Percentiles rank a stretch among this genome's conserved stretches.
These are phyloP conservation scores for Cabera pusaria DNA, from an alignment of 2,888 invertebrate species.

Conservation along the genomic window DNA sequence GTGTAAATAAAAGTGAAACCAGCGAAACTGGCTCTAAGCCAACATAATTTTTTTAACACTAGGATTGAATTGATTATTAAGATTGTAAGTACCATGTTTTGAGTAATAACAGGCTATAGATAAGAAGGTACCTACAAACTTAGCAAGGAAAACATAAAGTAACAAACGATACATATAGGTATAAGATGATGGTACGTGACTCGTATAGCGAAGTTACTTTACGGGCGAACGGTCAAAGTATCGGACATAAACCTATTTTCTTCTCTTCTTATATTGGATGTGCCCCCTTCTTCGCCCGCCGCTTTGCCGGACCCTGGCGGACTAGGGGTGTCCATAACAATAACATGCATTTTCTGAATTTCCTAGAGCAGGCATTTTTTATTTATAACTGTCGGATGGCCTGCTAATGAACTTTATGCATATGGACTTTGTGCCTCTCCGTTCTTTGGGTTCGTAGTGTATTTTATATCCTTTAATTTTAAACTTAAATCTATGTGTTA, in stretches of 20 bases:
- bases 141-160: conserved; percentile 11
- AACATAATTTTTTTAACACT: too few species aligned
- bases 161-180: conserved; percentile 3
- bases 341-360: conserved; percentile 22
- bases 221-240: conserved; percentile 82
- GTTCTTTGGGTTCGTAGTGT: too few species aligned
- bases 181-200: conserved; percentile 34
- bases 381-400: conserved; percentile 9
- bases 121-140: too few species aligned
- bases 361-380: conserved; percentile 15
- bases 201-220: conserved; percentile 76
- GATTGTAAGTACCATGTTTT: too few species aligned
- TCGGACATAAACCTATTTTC: conserved; percentile 83
- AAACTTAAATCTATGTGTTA: too few species aligned
- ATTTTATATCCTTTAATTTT: too few species aligned
- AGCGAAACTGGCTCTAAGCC: too few species aligned
- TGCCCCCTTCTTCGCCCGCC: conserved; percentile 73
- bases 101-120: too few species aligned
- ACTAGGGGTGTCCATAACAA: conserved; percentile 56
- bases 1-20: too few species aligned
- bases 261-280: conserved; percentile 83
- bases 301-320: conserved; percentile 63
- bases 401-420: conserved; percentile 11
- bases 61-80: too few species aligned
- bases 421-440: not conserved